Evolutionary conservation across 2,797 vertebrate genomes (phyloP).

Genomic region (Enteromius afrohamiltoni): DNA sequence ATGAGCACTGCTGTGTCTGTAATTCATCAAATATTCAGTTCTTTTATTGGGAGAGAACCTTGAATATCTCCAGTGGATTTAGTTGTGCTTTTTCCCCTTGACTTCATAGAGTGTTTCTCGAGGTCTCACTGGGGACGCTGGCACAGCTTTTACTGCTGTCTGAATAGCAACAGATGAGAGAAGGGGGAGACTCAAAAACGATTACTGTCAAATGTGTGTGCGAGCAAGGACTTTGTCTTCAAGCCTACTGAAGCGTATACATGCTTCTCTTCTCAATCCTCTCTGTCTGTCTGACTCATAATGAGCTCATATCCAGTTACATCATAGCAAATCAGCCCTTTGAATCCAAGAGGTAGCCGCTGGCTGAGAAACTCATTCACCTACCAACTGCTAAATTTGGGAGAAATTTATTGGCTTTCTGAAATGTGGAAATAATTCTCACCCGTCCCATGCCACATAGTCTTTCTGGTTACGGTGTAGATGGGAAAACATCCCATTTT

Average conservation of each 20-base stretch:
- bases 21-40: slow-evolving; percentile 12
- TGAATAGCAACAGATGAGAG: slow-evolving; percentile 37
- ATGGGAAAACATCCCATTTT: background rate
- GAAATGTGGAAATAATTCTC: slow-evolving; percentile 38
- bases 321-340: slow-evolving; percentile 42
- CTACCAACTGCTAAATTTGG: slow-evolving; percentile 38
- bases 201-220: slow-evolving; percentile 43
- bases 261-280: slow-evolving; percentile 19
- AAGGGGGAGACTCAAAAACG: slow-evolving; percentile 40
- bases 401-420: slow-evolving; percentile 35
- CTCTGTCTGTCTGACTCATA: slow-evolving; percentile 45
- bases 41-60: slow-evolving; percentile 12
- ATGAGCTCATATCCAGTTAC: slow-evolving; percentile 51
- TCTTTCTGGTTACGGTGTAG: background rate
- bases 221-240: slow-evolving; percentile 33
- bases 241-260: slow-evolving; percentile 33
- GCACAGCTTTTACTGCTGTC: slow-evolving; percentile 27
- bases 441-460: background rate
- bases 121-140: slow-evolving; percentile 29
- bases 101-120: slow-evolving; percentile 26
- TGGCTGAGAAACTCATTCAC: slow-evolving; percentile 34
- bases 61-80: slow-evolving; percentile 7
- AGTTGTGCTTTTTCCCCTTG: background rate
- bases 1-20: background rate
- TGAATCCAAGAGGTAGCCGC: slow-evolving; percentile 34